Conservation (phyloP, 2,888 invertebrate species). For the Tetropium fuscum region DNA sequence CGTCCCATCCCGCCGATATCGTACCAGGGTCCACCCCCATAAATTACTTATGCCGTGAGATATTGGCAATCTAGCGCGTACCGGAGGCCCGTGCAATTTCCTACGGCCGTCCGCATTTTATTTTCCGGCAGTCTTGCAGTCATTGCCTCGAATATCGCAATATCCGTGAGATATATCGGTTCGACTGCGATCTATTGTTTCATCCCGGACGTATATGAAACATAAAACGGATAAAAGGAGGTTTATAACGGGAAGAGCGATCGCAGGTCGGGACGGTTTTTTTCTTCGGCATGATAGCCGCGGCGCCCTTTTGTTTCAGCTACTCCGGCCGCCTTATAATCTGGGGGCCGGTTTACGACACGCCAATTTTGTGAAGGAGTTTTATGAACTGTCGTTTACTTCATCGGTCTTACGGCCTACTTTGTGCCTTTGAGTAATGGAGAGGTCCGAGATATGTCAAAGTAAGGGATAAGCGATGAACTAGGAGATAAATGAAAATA, state of each 20-base stretch:
- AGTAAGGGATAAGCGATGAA: too few species aligned
- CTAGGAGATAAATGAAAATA: too few species aligned
- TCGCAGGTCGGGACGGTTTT: constrained; percentile 7
- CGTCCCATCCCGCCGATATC: constrained; percentile 4
- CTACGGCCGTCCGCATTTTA: constrained; percentile 26
- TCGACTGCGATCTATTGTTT: constrained; percentile 27
- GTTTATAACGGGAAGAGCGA: constrained; percentile 19
- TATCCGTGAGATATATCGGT: constrained; percentile 39
- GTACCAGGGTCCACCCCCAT: constrained; percentile 18
- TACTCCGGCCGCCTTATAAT: neutral
- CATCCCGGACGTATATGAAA: constrained; percentile 30
- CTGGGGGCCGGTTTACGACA: constrained; percentile 10
- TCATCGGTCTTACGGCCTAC: too few species aligned
- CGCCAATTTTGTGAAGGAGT: constrained; percentile 11
- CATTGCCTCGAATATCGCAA: constrained; percentile 42
- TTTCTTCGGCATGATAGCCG: constrained; percentile 11
- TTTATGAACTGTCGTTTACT: constrained; percentile 14
- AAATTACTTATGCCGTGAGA: constrained; percentile 31
- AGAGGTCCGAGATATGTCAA: too few species aligned
- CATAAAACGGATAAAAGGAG: constrained; percentile 32
- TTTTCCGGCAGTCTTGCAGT: constrained; percentile 40
- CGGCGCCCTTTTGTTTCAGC: constrained; percentile 18
- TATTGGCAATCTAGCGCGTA: constrained; percentile 30
- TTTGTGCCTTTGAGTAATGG: too few species aligned
- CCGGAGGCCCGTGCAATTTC: constrained; percentile 25